Evolutionary conservation across 1,140 invertebrate genomes (phyloP).

Genomic region (Drosophila murphyi): DNA sequence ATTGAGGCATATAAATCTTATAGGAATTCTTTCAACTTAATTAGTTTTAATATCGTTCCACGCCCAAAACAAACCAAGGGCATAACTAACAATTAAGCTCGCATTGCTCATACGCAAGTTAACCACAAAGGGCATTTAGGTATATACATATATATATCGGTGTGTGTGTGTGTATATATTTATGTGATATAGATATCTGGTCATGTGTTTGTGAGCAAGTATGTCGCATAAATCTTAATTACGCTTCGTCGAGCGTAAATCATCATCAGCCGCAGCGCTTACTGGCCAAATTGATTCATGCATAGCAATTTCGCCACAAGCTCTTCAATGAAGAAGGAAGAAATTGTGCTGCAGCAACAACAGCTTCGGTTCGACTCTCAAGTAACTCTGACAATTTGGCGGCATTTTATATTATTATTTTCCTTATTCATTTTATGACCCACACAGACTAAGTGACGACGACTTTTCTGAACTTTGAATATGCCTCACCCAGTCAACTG

Average conservation of each 20-base stretch:
- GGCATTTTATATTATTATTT: constrained; percentile 37
- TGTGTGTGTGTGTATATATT: constrained; percentile 2
- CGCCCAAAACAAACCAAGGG: constrained; percentile 56
- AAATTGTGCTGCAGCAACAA: too few relatives aligned
- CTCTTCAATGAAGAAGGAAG: constrained; percentile 8
- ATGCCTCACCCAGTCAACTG: constrained; percentile 27
- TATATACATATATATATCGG: constrained; percentile 29
- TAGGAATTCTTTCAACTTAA: constrained; percentile 76
- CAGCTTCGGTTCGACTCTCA: constrained; percentile 20
- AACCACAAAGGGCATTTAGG: constrained; percentile 14
- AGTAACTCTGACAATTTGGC: constrained; percentile 63
- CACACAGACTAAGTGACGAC: constrained; percentile 55
- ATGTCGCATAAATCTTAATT: constrained; percentile 78
- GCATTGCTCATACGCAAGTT: constrained; percentile 49
- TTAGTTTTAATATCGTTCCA: constrained; percentile 70
- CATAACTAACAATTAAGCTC: constrained; percentile 78
- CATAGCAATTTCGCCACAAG: constrained; percentile 41
- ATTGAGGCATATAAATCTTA: constrained; percentile 74
- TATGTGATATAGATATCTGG: constrained; percentile 8
- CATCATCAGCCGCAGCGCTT: constrained; percentile 65
- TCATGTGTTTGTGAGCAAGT: constrained; percentile 54
- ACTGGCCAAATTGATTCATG: constrained; percentile 66
- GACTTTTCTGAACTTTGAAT: constrained; percentile 2
- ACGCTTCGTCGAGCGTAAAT: constrained; percentile 79
- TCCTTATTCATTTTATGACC: constrained; percentile 56